Evolutionary conservation across 2,888 invertebrate species (phyloP).

Genomic region (Digitonthophagus gazella): DNA sequence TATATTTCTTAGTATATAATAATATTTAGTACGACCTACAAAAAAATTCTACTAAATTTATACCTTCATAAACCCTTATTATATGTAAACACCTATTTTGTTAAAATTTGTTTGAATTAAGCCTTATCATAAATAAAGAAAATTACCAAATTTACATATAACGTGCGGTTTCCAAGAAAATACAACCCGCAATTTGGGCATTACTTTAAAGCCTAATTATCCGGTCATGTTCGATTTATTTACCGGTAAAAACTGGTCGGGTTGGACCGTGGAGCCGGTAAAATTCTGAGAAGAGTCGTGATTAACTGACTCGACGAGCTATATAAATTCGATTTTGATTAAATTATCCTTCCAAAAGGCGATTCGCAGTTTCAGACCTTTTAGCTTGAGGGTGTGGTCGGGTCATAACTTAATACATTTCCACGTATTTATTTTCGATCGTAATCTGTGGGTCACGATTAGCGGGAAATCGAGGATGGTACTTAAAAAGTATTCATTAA

Average conservation of each 20-base stretch:
- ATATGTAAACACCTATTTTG: not conserved
- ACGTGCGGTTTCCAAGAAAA: not conserved
- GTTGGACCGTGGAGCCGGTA: not conserved
- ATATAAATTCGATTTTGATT: not conserved
- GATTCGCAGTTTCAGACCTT: not conserved
- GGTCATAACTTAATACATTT: too few relatives aligned
- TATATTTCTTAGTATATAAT: too few relatives aligned
- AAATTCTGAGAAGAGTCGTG: not conserved
- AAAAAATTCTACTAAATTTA: too few relatives aligned
- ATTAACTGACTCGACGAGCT: not conserved
- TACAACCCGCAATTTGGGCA: not conserved
- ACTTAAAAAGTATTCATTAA: not conserved
- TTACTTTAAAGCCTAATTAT: not conserved
- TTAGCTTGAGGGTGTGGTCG: not conserved
- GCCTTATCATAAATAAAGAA: not conserved
- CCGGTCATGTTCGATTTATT: not conserved
- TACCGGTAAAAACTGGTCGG: not conserved
- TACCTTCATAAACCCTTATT: too few relatives aligned
- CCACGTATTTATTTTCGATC: too few relatives aligned
- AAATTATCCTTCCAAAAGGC: not conserved
- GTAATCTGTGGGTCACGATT: too few relatives aligned
- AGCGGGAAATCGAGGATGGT: not conserved
- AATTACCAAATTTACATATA: not conserved
- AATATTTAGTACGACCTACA: too few relatives aligned
- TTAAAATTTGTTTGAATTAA: not conserved